These are phyloP conservation scores for Chymomyza procnemis DNA, from an alignment of 2,888 invertebrate species.

Conservation along the genomic window DNA sequence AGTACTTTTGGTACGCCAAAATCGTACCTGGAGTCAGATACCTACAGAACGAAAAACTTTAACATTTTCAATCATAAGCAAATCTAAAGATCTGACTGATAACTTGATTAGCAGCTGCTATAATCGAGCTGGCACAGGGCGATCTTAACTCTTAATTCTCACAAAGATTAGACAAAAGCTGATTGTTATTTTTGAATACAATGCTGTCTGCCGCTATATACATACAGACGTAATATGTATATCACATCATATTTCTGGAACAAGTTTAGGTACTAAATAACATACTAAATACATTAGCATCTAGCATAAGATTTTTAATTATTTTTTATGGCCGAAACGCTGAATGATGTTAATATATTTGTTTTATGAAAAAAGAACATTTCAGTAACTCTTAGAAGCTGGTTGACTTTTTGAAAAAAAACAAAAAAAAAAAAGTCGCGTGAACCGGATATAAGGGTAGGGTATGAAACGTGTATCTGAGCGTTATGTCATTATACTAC, in stretches of 20 bases:
- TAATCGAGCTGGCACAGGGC: neutral
- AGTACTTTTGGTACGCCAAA: neutral
- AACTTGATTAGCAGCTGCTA: neutral
- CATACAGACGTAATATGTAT: neutral
- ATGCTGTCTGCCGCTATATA: neutral
- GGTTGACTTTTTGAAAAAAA: slow-evolving; percentile 6
- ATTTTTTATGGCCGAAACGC: slow-evolving; percentile 24
- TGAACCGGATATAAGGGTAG: slow-evolving; percentile 54
- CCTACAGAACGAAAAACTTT: neutral
- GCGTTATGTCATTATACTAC: slow-evolving; percentile 14
- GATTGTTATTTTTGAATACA: neutral
- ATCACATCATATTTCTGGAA: slow-evolving; percentile 24
- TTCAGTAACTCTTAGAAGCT: slow-evolving; percentile 27
- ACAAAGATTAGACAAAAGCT: neutral
- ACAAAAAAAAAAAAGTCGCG: too few relatives aligned
- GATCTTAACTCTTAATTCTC: neutral
- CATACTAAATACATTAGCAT: slow-evolving; percentile 54
- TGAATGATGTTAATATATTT: slow-evolving; percentile 40
- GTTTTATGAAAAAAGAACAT: slow-evolving; percentile 29
- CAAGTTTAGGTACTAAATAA: slow-evolving; percentile 44
- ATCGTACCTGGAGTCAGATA: neutral
- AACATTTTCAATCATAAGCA: neutral
- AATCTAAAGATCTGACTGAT: neutral
- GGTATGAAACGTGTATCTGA: slow-evolving; percentile 5
- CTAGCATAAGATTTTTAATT: slow-evolving; percentile 57